Evolutionary conservation across 1,140 invertebrate genomes (phyloP).

Genomic region (Oncopeltus fasciatus): DNA sequence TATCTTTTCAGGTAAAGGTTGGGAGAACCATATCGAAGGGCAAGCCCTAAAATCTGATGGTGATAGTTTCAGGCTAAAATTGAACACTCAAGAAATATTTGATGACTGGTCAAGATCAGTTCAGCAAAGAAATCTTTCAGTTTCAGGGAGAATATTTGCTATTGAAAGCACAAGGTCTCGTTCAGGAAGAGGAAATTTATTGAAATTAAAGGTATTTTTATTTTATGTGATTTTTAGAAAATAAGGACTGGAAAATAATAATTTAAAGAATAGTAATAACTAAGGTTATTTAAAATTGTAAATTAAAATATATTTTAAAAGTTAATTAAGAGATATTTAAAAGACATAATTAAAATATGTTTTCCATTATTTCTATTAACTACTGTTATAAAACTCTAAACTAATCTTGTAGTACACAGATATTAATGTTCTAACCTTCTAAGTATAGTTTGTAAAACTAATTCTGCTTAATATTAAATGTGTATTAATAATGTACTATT

Average conservation of each 20-base stretch:
- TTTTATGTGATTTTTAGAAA: not conserved
- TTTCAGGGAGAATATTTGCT: conserved; percentile 85
- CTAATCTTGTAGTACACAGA: too few relatives aligned
- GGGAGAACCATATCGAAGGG: conserved; percentile 98
- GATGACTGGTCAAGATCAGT: conserved; percentile 95
- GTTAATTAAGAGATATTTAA: not conserved
- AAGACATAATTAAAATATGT: too few relatives aligned
- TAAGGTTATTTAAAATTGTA: too few relatives aligned
- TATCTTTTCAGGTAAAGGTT: conserved; percentile 64
- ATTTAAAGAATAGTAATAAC: too few relatives aligned
- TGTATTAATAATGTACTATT: too few relatives aligned
- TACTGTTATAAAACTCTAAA: too few relatives aligned
- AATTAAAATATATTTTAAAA: too few relatives aligned
- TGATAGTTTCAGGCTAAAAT: conserved; percentile 88
- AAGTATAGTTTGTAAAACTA: too few relatives aligned
- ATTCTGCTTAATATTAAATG: too few relatives aligned
- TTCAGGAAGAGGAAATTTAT: conserved; percentile 70
- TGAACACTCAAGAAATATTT: conserved; percentile 92
- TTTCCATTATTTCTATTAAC: too few relatives aligned
- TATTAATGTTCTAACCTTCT: too few relatives aligned
- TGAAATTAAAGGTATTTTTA: conserved; percentile 69
- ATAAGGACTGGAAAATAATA: too few relatives aligned
- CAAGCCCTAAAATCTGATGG: conserved; percentile 95
- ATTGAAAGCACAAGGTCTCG: conserved; percentile 77
- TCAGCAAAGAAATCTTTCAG: conserved; percentile 83